Base-by-base conservation (phyloP, 2,113 vertebrate species). In the Gambusia affinis region DNA sequence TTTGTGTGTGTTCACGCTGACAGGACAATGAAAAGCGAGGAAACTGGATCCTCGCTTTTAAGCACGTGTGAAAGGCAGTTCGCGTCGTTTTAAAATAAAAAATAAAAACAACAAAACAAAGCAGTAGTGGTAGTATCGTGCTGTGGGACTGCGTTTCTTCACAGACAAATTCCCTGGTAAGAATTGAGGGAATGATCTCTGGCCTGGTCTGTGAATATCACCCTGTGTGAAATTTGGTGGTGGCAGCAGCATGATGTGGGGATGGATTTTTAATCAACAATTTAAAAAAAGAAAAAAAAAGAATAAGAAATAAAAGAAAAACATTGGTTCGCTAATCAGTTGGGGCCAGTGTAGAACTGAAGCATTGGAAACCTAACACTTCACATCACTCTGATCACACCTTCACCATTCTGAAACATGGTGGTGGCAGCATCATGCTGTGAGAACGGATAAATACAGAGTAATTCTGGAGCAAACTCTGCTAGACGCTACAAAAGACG, bases 31-130 rank as follows among this genome's bases (percentile, higher is more conserved):
- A 73, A 35, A 47, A 47, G 44, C 44, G 17, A 47, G 44, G 17
- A 17, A 17, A 47, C 15, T 7, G 44, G 44, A 47, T 47, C 44
- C 44, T 47, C 5, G 78, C 82, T 67, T 82, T 76, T 67, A 28
- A 66, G 63, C 68, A 27, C 6, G 22, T 70, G 54, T 60, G 24
- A 57, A 57, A 57, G 51, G 51, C 15, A 11, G 2, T 35, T 8
- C 4, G 63, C 39, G 12, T 19, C 62, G 17, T 65, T 65, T 86
- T 4, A 42, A 42, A 42, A 42, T 84, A 84, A 83, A 81, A 71
- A 19, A 17, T 2, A 1, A 8, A 8, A 35, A 12, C 12, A 42
- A 42, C 12, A 86, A 85, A 82, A 81, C 69, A 47, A 17, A 37
- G 3, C 35, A 7, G 44, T 47, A 17, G 17, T 19, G 44, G 44